Evolutionary conservation across 2,888 invertebrate species (phyloP).

Genomic region (Lepeophtheirus nordmannii): DNA sequence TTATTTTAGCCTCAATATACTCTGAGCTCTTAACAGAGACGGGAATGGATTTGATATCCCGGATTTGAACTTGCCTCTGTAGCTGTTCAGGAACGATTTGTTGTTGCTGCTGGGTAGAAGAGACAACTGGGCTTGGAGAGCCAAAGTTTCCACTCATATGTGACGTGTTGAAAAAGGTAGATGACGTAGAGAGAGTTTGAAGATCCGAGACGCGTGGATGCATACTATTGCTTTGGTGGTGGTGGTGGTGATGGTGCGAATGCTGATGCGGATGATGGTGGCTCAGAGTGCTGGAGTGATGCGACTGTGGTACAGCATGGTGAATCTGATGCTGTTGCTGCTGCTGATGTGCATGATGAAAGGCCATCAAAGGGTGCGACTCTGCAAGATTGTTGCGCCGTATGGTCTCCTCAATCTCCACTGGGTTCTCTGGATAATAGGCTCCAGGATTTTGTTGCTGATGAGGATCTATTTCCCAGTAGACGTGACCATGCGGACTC

Average conservation of each 20-base stretch:
- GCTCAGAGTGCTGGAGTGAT: not conserved
- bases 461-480: slow-evolving; percentile 24
- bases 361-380: not conserved
- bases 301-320: not conserved
- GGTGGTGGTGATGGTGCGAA: too few relatives aligned
- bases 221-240: too few relatives aligned
- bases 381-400: slow-evolving; percentile 3
- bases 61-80: slow-evolving; percentile 24
- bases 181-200: not conserved
- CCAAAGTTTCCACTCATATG: not conserved
- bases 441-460: slow-evolving; percentile 1
- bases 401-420: not conserved
- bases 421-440: not conserved
- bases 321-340: not conserved
- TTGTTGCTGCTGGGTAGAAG: not conserved
- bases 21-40: slow-evolving; percentile 24
- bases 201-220: too few relatives aligned
- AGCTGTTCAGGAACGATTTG: slow-evolving; percentile 23
- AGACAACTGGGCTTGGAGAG: not conserved
- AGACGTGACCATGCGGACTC: slow-evolving; percentile 24
- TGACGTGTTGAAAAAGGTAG: not conserved
- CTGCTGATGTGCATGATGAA: not conserved
- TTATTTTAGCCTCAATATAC: slow-evolving; percentile 23
- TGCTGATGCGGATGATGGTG: not conserved
- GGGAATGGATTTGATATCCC: slow-evolving; percentile 15